Evolutionary conservation across 1,140 invertebrate species (phyloP), one percentile per base, ranked within the genome.

Genomic region (Drosophila rufa): DNA sequence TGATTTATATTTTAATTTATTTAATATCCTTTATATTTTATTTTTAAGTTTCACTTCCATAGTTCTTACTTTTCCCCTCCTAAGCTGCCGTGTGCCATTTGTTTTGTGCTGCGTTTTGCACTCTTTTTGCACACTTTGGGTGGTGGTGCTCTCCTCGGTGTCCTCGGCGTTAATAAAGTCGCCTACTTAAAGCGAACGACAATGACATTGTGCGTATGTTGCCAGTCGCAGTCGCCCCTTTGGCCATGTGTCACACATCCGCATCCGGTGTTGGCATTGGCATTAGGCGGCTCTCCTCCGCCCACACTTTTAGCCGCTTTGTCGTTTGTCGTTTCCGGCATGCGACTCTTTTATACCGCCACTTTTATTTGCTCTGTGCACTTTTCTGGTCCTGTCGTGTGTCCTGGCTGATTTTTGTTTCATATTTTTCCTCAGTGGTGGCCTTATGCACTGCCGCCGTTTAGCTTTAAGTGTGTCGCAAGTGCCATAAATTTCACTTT

Each of bases 161-260:
- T 89, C 78, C 75, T 90, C 81, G 86, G 75, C 85, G 53, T 90
- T 89, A 89, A 90, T 89, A 85, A 89, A 90, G 82, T 89, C 86
- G 70, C 78, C 81, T 90, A 85, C 85, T 89, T 91, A 90, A 81
- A 80, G 69, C 75, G 47, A 75, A 80, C 75, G 81, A 90, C 85
- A 90, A 89, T 90, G 69, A 85, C 83, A 71, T 62, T 73, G 70
- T 69, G 68, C 62, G 61, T 69, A 68, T 68, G 67, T 36, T 79
- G 59, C 76, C 67, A 79, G 75, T 68, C 60, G 15, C 17, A 19
- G 59, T 43, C 48, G 42, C 71, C 46, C 71, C 51, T 38, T 56
- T 50, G 59, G 75, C 69, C 85, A 90, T 89, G 85, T 89, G 84
- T 81, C 85, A 90, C 78, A 90, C 84, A 89, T 89, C 69, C 83